A percentile compares a stretch with the other conserved stretches of the same genome.
phyloP scores from a whole-genome alignment of 2,797 vertebrate species.

The Chaenodraco wilsoni region DNA sequence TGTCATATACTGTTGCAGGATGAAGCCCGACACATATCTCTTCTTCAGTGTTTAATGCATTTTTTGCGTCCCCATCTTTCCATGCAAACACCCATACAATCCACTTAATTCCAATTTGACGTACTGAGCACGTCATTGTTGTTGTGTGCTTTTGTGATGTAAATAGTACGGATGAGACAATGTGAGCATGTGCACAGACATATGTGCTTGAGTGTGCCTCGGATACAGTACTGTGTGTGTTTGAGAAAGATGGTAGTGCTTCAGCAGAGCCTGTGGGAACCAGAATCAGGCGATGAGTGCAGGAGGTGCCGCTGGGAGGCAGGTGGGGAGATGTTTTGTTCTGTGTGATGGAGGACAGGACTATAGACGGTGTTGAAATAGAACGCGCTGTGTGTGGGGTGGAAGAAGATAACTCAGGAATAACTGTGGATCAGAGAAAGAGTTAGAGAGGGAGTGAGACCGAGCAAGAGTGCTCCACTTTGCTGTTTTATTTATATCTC shows the following conservation, averaged over 20 bases:
- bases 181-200: conserved; percentile 42
- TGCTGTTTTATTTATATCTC: conserved; percentile 77
- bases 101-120: neutral
- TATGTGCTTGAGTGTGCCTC: conserved; percentile 16
- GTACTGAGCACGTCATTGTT: conserved; percentile 37
- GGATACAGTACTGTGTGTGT: conserved; percentile 8
- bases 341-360: conserved; percentile 72
- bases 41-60: neutral
- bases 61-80: neutral
- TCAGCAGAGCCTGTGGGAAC: conserved; percentile 41
- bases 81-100: neutral
- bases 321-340: conserved; percentile 71
- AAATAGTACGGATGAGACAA: conserved; percentile 46
- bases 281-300: conserved; percentile 53
- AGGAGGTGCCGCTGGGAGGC: conserved; percentile 48
- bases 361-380: conserved; percentile 68
- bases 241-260: conserved; percentile 27
- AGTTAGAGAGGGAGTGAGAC: conserved; percentile 27
- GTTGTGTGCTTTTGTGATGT: conserved; percentile 61
- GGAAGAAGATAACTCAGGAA: conserved; percentile 45
- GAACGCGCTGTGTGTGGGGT: conserved; percentile 56
- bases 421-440: conserved; percentile 42
- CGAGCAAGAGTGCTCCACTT: conserved; percentile 68
- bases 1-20: neutral
- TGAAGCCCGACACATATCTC: conserved; percentile 3